Evolutionary conservation across 1,140 invertebrate genomes (phyloP).

Genomic region (Helicoverpa zea): DNA sequence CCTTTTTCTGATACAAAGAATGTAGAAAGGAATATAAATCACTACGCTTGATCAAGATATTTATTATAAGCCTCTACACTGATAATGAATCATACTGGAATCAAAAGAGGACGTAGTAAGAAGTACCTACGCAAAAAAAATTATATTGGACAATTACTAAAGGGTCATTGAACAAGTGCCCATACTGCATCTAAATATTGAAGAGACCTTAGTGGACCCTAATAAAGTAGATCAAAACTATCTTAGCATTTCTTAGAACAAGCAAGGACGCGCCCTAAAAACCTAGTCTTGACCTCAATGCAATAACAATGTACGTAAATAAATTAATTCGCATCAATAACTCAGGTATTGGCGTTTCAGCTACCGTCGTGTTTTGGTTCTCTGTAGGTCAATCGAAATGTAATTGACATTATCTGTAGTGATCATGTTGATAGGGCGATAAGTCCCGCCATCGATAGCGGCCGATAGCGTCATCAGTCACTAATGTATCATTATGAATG

Average conservation of each 20-base stretch:
- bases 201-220: not conserved
- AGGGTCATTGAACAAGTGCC: not conserved
- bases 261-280: constrained; percentile 42
- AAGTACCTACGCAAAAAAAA: not conserved
- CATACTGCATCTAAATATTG: not conserved
- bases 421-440: constrained; percentile 8
- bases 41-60: too few relatives aligned
- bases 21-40: too few relatives aligned
- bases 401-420: constrained; percentile 16
- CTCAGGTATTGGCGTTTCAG: not conserved
- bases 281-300: constrained; percentile 28
- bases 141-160: not conserved
- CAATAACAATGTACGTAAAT: constrained; percentile 31
- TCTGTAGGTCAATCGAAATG: constrained; percentile 16
- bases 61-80: too few relatives aligned
- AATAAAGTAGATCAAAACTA: constrained; percentile 9
- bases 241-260: not conserved
- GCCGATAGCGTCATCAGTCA: not conserved
- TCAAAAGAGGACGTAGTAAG: not conserved
- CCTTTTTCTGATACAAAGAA: too few relatives aligned
- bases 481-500: not conserved
- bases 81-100: too few relatives aligned
- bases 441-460: constrained; percentile 25
- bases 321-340: constrained; percentile 30
- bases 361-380: not conserved